Evolutionary conservation across 2,797 vertebrate genomes (phyloP).

Genomic region (Huso huso): DNA sequence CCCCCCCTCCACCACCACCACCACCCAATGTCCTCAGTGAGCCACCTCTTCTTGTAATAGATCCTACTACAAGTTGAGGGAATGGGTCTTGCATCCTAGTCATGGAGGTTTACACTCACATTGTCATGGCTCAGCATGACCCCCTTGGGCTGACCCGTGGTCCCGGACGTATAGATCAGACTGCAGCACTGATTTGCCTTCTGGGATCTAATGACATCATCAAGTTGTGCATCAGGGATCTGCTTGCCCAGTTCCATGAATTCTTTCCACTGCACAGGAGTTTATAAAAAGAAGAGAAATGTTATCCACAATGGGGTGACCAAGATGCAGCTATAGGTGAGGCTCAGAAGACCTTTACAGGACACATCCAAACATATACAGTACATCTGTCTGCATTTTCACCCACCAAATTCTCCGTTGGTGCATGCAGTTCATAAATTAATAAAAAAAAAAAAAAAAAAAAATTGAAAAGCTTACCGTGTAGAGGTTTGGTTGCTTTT

Average conservation of each 20-base stretch:
- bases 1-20: too few species aligned
- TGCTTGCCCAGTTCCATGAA: conserved; percentile 61
- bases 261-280: conserved; percentile 54
- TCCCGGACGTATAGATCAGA: conserved; percentile 71
- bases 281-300: not conserved
- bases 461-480: conserved; percentile 42
- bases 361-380: too few species aligned
- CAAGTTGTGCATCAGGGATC: conserved; percentile 45
- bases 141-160: conserved; percentile 67
- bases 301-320: not conserved
- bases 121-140: conserved; percentile 76
- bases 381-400: not conserved
- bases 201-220: conserved; percentile 50
- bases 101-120: conserved; percentile 38
- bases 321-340: not conserved
- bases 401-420: conserved; percentile 1
- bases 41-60: too few species aligned
- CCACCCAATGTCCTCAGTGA: too few species aligned
- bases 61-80: not conserved
- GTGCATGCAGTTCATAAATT: not conserved
- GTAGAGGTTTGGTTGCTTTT: conserved; percentile 47
- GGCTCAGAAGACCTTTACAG: not conserved
- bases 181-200: conserved; percentile 63
- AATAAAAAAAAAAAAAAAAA: not conserved
- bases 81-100: not conserved